phyloP scores from a whole-genome alignment of 1,140 invertebrate genomes.

The Anastatus disparis region DNA sequence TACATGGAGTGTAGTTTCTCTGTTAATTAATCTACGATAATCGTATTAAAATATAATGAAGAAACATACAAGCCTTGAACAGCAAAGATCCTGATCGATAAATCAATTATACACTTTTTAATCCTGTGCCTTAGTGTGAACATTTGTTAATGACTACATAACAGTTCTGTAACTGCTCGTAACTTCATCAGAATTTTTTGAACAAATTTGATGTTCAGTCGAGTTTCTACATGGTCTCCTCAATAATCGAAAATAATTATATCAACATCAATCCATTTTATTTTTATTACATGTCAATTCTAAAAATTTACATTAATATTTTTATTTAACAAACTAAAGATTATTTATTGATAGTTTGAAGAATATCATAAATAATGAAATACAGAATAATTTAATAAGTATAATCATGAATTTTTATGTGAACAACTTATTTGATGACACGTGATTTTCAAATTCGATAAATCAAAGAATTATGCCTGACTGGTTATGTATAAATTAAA shows the following conservation, averaged over 20 bases:
- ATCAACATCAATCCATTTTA: no score
- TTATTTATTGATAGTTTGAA: no score
- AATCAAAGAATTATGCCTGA: background rate
- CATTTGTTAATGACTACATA: slow-evolving; percentile 18
- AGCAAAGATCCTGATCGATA: slow-evolving; percentile 32
- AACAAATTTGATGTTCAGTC: background rate
- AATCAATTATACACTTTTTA: slow-evolving; percentile 16
- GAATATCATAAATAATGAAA: no score
- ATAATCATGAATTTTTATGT: background rate
- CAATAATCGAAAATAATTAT: no score
- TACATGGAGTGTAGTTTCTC: slow-evolving; percentile 33
- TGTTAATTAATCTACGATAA: slow-evolving; percentile 22
- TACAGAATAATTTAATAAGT: background rate
- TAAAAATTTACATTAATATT: no score
- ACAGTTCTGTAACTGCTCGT: background rate
- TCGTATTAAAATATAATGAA: background rate
- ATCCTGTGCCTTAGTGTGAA: slow-evolving; percentile 31
- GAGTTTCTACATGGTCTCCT: background rate
- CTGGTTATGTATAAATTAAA: background rate
- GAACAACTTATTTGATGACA: background rate
- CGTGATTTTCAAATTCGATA: background rate
- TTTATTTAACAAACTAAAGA: no score
- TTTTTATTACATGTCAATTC: no score
- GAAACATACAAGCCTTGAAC: slow-evolving; percentile 24
- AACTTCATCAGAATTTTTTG: background rate